Base-by-base conservation (phyloP, 2,888 invertebrate genomes). In the Neuroscelio doddi region DNA sequence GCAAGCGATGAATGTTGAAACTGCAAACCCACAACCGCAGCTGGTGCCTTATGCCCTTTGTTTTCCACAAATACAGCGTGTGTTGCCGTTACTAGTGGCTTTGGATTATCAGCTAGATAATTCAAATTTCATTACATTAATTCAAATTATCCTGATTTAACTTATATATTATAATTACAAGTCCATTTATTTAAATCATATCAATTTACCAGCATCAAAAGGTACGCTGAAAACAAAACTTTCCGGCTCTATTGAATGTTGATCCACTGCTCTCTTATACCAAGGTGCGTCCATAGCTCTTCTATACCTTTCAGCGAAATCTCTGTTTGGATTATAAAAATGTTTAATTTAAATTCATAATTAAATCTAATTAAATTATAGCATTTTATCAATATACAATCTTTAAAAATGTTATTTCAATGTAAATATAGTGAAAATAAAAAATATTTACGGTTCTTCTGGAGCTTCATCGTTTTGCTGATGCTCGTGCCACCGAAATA, bases 221-320 rank as follows among this genome's bases (percentile, higher is more conserved):
- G 93, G 93, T 24, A 94, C 93, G 41, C 95, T 95, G 85, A 93
- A 96, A 1, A 96, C 95, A 82, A 96, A 96, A 81, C 95, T 94
- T 76, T 95, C 93, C 0, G 93, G 92, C 74, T 96, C 94, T 47
- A 94, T 89, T 0, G 90, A 86, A 80, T 96, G 93, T 76, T 96
- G 95, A 81, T 96, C 96, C 1, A 96, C 94, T 0, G 96, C 95
- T 49, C 96, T 87, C 72, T 92, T 92, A 81, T 96, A 96, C 95
- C 96, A 96, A 27, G 93, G 89, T 59, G 93, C 92, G 79, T 96
- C 96, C 86, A 93, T 93, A 0, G 95, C 94, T 65, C 92, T 87
- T 0, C 90, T 89, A 80, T 95, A 92, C 61, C 88, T 89, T 74
- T 94, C 93, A 73, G 93, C 93, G 78, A 96, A 96, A 81, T 92